Evolutionary conservation across 2,797 vertebrate species (phyloP), one percentile per base, ranked within the genome.

Genomic region (Typhlichthys eigenmanni): DNA sequence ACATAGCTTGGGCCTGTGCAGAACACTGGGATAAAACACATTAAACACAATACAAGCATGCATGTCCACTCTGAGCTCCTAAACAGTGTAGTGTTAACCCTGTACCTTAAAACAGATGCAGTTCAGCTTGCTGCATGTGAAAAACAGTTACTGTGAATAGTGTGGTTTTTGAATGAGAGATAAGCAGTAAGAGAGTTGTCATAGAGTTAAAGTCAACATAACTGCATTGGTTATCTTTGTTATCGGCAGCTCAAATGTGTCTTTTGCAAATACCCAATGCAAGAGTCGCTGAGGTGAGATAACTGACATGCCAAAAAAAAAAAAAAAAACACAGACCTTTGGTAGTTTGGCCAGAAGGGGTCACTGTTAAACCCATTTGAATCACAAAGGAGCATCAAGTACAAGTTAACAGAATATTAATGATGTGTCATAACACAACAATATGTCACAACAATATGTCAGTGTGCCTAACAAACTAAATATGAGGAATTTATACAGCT

Each of bases 21-120:
- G 74, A 75, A 75, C 81, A 85, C 74, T 87, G 82, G 78, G 81
- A 83, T 75, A 83, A 85, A 78, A 84, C 74, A 82, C 82, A 83
- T 80, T 87, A 81, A 75, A 65, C 82, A 80, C 68, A 63, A 50
- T 51, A 55, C 1, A 82, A 77, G 65, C 71, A 68, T 45, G 64
- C 66, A 47, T 24, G 19, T 60, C 62, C 56, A 63, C 24, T 5
- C 72, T 49, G 62, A 54, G 71, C 72, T 68, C 34, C 58, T 53
- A 49, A 24, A 8, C 4, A 38, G 24, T 2, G 61, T 24, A 3
- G 3, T n/a, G 63, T 69, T 73, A 64, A 76, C 70, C 14, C 50
- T n/a, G 38, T 0, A 57, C 62, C 53, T 49, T n/a, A 11, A 64
- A 69, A 24, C 53, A 1, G 59, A 24, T 6, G 1, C 55, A 11